phyloP scores from a whole-genome alignment of 1,140 invertebrate genomes.

The Sitophilus oryzae region DNA sequence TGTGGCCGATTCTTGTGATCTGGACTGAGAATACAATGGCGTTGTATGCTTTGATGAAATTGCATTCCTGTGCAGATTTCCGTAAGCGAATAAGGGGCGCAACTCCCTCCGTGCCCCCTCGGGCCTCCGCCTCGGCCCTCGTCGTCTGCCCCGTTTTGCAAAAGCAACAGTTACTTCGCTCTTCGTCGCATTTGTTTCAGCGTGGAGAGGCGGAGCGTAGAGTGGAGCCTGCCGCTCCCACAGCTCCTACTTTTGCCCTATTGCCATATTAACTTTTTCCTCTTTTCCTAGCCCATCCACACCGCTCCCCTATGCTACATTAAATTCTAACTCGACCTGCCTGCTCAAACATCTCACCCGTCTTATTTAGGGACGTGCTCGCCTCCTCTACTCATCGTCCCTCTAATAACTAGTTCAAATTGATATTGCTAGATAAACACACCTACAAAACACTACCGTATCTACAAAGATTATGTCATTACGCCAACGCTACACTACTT shows the following conservation, averaged over 20 bases:
- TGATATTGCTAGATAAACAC: too few relatives aligned
- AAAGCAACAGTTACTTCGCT: slow-evolving; percentile 44
- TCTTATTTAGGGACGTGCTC: too few relatives aligned
- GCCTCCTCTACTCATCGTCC: too few relatives aligned
- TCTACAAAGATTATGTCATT: too few relatives aligned
- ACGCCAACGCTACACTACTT: too few relatives aligned
- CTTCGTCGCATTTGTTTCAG: slow-evolving; percentile 39
- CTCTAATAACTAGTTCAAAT: too few relatives aligned
- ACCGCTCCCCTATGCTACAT: too few relatives aligned
- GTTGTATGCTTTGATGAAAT: slow-evolving; percentile 44
- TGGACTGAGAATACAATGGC: slow-evolving; percentile 39
- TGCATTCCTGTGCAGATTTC: slow-evolving; percentile 46
- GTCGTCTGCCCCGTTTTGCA: slow-evolving; percentile 28
- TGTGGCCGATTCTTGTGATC: slow-evolving; percentile 44
- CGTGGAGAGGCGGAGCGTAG: slow-evolving; percentile 37
- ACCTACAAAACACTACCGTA: too few relatives aligned
- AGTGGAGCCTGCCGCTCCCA: slow-evolving; percentile 38
- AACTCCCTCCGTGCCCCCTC: slow-evolving; percentile 19
- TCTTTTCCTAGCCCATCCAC: too few relatives aligned
- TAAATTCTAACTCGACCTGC: too few relatives aligned
- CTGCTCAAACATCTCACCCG: too few relatives aligned
- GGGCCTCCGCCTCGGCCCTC: slow-evolving; percentile 7
- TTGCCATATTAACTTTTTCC: slow-evolving; percentile 20
- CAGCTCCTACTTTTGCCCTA: slow-evolving; percentile 29
- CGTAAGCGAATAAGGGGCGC: slow-evolving; percentile 35